Base-by-base conservation (phyloP, 2,888 invertebrate genomes). In the Ecliptopera silaceata region DNA sequence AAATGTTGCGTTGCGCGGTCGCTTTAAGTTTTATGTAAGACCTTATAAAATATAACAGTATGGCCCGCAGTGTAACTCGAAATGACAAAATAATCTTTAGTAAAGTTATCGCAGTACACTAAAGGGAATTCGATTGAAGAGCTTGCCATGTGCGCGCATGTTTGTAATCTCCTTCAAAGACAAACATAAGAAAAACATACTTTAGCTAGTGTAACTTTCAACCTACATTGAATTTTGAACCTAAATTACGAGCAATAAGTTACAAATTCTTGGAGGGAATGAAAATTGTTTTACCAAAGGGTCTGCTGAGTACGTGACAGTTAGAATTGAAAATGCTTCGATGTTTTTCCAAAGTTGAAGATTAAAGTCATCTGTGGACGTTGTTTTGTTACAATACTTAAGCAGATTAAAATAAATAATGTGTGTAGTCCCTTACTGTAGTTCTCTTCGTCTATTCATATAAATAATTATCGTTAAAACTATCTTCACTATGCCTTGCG, bases 161-260 rank as follows among this genome's bases (percentile, higher is more conserved):
- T 88, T 90, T 88, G 84, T 80, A 83, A 83, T 88, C 82, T 82
- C 71, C 86, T 87, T 81, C 81, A 85, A 82, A 85, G 81, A 85
- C 82, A 89, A 87, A 86, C 79, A 85, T 70, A 82, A 85, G 86
- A 86, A 88, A 84, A 88, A 88, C 84, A 88, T 78, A 72, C 79
- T 80, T 50, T 83, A 78, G 80, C 81, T 78, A 63, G 62, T 68
- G 36, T 51, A 45, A 56, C 46, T 26, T 42, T 3, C 43, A 32
- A 48, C 11, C 26, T 53, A 20, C 49, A 66, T 22, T 26, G 58
- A 5, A 73, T 49, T 69, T 59, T 63, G 45, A 69, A 65, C 74
- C 50, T 72, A 72, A 49, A n/a, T 10, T 2, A 12, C 13, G 31
- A 15, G 47, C 20, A n/a, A 39, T 42, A 56, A 20, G 39, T 12